Evolutionary conservation across 1,140 invertebrate genomes (phyloP).

Genomic region (Polypedilum pembai): DNA sequence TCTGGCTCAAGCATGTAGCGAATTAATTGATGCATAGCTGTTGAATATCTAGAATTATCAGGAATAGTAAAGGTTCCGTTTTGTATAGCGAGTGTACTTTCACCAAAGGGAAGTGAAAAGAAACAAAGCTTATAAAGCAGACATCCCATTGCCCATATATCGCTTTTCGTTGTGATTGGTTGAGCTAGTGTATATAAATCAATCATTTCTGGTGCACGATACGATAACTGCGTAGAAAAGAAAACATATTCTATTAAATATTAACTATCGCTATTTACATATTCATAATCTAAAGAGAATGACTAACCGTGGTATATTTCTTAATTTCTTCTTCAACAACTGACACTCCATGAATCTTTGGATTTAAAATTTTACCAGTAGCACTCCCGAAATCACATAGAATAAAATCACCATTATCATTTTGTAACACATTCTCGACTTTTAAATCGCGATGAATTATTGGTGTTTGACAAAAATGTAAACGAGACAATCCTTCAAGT

Average conservation of each 20-base stretch:
- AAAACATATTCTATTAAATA: too few species aligned
- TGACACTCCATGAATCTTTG: constrained; percentile 61
- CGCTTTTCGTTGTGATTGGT: constrained; percentile 82
- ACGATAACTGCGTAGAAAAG: too few species aligned
- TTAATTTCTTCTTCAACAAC: constrained; percentile 86
- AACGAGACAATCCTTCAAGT: constrained; percentile 82
- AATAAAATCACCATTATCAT: constrained; percentile 70
- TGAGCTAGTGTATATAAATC: constrained; percentile 78
- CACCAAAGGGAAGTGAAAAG: constrained; percentile 87
- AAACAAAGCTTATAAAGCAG: constrained; percentile 88
- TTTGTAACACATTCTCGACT: constrained; percentile 82
- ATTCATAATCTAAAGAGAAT: too few species aligned
- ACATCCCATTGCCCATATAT: constrained; percentile 90
- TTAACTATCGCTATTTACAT: too few species aligned
- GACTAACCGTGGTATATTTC: constrained; percentile 89
- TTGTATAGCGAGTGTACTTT: constrained; percentile 89
- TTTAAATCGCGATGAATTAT: constrained; percentile 94
- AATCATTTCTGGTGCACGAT: constrained; percentile 92
- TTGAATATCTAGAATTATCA: constrained; percentile 70
- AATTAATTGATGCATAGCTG: constrained; percentile 52
- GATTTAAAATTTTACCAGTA: constrained; percentile 71
- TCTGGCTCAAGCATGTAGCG: constrained; percentile 81
- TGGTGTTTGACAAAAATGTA: constrained; percentile 91
- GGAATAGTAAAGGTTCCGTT: constrained; percentile 84
- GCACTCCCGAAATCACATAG: constrained; percentile 87